These are phyloP conservation scores for Ctenomys sociabilis DNA, from an alignment of 2,113 vertebrate genomes.

Conservation along the genomic window DNA sequence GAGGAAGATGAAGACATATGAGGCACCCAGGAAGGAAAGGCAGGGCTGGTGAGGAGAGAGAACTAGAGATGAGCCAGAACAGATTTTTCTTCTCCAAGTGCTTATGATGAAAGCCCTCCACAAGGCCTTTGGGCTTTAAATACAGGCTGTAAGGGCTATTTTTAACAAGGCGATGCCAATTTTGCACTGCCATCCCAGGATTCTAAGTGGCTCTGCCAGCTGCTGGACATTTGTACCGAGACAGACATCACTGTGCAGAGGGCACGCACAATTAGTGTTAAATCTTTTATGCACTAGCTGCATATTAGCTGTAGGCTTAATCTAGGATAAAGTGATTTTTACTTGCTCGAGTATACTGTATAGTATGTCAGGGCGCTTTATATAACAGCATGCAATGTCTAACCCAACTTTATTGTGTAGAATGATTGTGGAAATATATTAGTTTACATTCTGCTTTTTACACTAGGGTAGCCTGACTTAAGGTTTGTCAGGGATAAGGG, in stretches of 20 bases:
- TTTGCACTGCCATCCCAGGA: slow-evolving; percentile 36
- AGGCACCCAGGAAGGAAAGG: background rate
- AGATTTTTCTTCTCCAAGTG: slow-evolving; percentile 34
- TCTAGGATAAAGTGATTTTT: slow-evolving; percentile 55
- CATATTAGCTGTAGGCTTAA: background rate
- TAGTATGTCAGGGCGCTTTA: slow-evolving; percentile 40
- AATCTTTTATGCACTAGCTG: slow-evolving; percentile 60
- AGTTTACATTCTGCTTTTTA: background rate
- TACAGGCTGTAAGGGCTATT: slow-evolving; percentile 47
- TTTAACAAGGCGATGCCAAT: slow-evolving; percentile 41
- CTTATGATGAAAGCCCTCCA: slow-evolving; percentile 44
- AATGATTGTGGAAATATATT: background rate
- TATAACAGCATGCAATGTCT: background rate
- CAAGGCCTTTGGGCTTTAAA: slow-evolving; percentile 44
- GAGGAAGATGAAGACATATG: background rate
- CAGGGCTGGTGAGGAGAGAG: background rate
- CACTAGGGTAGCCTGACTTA: background rate
- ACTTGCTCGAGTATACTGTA: background rate
- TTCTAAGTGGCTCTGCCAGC: slow-evolving; percentile 30
- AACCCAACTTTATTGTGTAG: slow-evolving; percentile 53
- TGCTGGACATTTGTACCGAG: background rate
- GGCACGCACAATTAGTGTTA: slow-evolving; percentile 19
- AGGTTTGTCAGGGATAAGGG: background rate
- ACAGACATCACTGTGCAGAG: background rate
- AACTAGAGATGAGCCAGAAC: background rate